These are phyloP conservation scores for Oxycera nigricornis DNA, from an alignment of 2,888 invertebrate genomes.

Conservation along the genomic window DNA sequence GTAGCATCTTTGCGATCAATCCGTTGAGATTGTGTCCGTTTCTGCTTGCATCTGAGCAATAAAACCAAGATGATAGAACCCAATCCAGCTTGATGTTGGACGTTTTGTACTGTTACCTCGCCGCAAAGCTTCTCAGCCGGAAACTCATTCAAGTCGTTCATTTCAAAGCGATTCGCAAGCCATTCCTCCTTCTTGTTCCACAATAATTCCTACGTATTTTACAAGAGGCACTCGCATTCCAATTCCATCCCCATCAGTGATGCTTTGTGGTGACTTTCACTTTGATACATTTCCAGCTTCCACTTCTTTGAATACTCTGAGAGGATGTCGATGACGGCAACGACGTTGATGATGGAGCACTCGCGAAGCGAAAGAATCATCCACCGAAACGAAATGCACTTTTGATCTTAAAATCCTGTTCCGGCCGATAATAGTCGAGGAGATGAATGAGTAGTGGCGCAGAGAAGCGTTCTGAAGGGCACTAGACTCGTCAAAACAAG, in stretches of 20 bases:
- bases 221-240: not conserved
- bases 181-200: not conserved
- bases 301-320: slow-evolving; percentile 8
- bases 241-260: not conserved
- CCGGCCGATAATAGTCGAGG: not conserved
- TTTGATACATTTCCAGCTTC: slow-evolving; percentile 29
- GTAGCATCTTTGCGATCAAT: too few relatives aligned
- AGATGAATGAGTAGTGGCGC: not conserved
- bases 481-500: not conserved
- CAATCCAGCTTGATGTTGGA: not conserved
- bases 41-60: too few relatives aligned
- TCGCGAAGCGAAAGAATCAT: slow-evolving; percentile 4
- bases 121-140: not conserved
- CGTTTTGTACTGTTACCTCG: not conserved
- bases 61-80: not conserved
- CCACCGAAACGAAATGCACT: slow-evolving; percentile 39
- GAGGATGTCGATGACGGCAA: not conserved
- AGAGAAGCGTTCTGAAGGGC: not conserved
- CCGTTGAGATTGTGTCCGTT: too few relatives aligned
- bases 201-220: not conserved
- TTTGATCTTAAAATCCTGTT: slow-evolving; percentile 38
- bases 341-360: not conserved
- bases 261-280: slow-evolving; percentile 32
- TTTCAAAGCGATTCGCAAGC: not conserved
- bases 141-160: not conserved